Percentiles rank a stretch among this genome's conserved stretches.
phyloP scores from a whole-genome alignment of 2,888 invertebrate genomes.

The Cryptosula pallasiana region DNA sequence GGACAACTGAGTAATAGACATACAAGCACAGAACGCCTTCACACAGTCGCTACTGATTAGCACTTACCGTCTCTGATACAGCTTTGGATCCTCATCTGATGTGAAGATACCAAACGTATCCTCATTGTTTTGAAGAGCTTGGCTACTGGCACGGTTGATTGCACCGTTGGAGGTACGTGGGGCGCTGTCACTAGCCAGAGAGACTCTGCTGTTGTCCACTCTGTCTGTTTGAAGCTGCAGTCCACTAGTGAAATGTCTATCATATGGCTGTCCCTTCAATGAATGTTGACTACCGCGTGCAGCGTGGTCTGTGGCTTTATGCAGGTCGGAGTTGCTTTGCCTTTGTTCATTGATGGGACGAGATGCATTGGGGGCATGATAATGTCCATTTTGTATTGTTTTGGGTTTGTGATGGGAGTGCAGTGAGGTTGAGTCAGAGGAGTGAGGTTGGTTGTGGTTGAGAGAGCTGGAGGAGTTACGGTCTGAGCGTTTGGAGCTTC shows the following conservation, averaged over 20 bases:
- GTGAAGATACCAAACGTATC: slow-evolving; percentile 17
- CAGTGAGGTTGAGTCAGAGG: background rate
- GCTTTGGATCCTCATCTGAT: slow-evolving; percentile 19
- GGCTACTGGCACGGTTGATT: background rate
- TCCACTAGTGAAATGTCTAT: background rate
- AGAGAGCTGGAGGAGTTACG: no score
- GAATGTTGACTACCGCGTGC: background rate
- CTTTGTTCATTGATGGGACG: background rate
- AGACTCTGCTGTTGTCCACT: background rate
- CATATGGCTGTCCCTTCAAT: slow-evolving; percentile 19
- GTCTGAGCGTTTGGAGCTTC: no score
- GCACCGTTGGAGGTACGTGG: background rate
- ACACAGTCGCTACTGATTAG: background rate
- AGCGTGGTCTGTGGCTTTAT: background rate
- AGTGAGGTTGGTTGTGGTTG: background rate
- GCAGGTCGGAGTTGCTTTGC: background rate
- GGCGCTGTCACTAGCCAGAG: background rate
- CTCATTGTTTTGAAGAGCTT: background rate
- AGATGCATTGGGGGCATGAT: slow-evolving; percentile 2
- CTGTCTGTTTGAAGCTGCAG: background rate
- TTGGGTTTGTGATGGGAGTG: background rate
- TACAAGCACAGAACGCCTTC: no score
- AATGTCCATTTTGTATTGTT: slow-evolving; percentile 20
- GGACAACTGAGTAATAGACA: no score
- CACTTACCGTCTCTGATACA: slow-evolving; percentile 20